phyloP scores from a whole-genome alignment of 2,888 invertebrate species.

The Elegia similella region DNA sequence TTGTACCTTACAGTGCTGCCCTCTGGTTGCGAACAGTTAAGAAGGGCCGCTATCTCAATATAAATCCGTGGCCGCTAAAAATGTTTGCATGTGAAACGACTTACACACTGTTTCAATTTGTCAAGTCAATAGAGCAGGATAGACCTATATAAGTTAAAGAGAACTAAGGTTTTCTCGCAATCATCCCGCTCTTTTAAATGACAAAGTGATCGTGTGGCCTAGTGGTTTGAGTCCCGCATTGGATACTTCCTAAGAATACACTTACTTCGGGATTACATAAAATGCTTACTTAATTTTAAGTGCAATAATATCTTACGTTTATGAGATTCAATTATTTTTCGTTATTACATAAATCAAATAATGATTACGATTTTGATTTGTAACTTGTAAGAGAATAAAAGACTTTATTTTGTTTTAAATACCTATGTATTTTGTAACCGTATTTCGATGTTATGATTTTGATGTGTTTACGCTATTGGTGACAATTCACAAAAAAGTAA shows the following conservation, averaged over 20 bases:
- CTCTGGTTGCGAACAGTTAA: too few species aligned
- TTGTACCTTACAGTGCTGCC: too few species aligned
- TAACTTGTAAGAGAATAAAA: slow-evolving; percentile 9
- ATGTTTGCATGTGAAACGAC: too few species aligned
- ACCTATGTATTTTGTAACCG: neutral
- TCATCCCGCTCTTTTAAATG: too few species aligned
- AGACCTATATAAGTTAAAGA: too few species aligned
- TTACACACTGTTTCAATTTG: too few species aligned
- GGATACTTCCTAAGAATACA: neutral
- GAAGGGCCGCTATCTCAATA: too few species aligned
- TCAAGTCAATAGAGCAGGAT: too few species aligned
- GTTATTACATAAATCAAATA: neutral
- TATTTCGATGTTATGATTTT: neutral
- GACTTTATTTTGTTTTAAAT: slow-evolving; percentile 2
- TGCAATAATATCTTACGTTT: slow-evolving; percentile 25
- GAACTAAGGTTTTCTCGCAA: too few species aligned
- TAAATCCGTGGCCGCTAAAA: too few species aligned
- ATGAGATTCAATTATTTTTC: slow-evolving; percentile 1
- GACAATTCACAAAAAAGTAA: neutral
- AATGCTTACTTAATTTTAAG: slow-evolving; percentile 15
- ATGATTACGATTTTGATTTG: neutral
- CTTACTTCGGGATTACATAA: neutral
- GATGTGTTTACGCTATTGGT: too few species aligned
- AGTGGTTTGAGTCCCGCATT: neutral
- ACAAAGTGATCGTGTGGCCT: too few species aligned